phyloP scores from a whole-genome alignment of 2,113 vertebrate species.

The Dicaeum eximium region DNA sequence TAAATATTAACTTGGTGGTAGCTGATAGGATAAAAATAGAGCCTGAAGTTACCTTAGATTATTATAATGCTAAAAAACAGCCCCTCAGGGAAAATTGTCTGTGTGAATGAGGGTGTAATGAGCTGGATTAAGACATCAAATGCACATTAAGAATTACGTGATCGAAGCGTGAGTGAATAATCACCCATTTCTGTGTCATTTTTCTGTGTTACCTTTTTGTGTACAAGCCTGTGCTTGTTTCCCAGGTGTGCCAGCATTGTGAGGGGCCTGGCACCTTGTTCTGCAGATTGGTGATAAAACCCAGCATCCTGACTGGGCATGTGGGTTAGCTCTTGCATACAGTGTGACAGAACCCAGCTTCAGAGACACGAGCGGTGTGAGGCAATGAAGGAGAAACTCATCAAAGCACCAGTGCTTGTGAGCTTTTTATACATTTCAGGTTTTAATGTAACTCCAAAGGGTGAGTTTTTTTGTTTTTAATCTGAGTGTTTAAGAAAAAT shows the following conservation, averaged over 20 bases:
- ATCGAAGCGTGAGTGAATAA: not conserved
- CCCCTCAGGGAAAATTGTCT: not conserved
- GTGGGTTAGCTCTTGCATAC: not conserved
- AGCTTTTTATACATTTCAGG: not conserved
- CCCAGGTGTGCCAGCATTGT: not conserved
- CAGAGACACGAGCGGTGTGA: not conserved
- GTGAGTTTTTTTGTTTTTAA: not conserved
- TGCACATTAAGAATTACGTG: not conserved
- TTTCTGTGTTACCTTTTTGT: not conserved
- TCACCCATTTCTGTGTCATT: not conserved
- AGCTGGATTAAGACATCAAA: not conserved
- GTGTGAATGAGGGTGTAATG: not conserved
- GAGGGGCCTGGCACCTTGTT: not conserved
- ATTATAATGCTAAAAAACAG: not conserved
- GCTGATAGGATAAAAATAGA: not conserved
- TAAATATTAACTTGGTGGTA: not conserved
- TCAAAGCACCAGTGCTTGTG: not conserved
- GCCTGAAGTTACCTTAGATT: not conserved
- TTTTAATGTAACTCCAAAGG: not conserved
- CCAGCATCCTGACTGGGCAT: rapidly evolving
- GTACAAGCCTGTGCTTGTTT: not conserved
- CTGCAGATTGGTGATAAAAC: not conserved
- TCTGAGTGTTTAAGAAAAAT: not conserved
- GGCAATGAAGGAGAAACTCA: not conserved
- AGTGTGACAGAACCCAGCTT: not conserved